These are phyloP conservation scores for Latrodectus geometricus DNA, from an alignment of 1,140 invertebrate genomes.

Conservation along the genomic window DNA sequence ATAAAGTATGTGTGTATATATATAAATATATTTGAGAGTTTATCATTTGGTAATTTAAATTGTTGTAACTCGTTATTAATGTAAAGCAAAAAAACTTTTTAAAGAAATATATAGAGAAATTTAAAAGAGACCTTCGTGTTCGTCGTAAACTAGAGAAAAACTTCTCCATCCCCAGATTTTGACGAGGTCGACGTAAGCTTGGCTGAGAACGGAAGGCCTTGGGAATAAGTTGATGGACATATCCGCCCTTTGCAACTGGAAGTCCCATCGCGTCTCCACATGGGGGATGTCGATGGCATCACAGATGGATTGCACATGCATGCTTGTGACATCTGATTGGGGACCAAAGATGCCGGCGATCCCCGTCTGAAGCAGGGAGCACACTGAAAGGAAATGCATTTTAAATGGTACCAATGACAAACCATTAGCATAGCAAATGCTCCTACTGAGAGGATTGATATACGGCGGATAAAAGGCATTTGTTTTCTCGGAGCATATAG, in stretches of 20 bases:
- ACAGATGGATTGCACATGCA: conserved; percentile 94
- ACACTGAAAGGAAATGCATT: conserved; percentile 76
- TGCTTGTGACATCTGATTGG: conserved; percentile 87
- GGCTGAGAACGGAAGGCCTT: conserved; percentile 84
- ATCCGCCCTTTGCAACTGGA: conserved; percentile 82
- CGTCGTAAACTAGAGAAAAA: conserved; percentile 95
- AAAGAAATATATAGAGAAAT: too few species aligned
- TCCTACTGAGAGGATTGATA: too few species aligned
- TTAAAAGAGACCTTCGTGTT: conserved; percentile 89
- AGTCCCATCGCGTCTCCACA: conserved; percentile 93
- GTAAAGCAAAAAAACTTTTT: too few species aligned
- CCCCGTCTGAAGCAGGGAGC: conserved; percentile 84
- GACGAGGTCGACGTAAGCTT: conserved; percentile 88
- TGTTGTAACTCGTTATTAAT: too few species aligned
- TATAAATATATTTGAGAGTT: too few species aligned
- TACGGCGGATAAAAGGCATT: too few species aligned
- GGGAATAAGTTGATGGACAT: conserved; percentile 96
- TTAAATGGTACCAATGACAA: too few species aligned
- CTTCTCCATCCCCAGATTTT: conserved; percentile 90
- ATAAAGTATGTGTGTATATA: too few species aligned
- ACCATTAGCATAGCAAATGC: too few species aligned
- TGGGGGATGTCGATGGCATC: conserved; percentile 96
- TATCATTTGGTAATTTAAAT: too few species aligned
- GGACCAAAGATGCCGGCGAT: conserved; percentile 96
- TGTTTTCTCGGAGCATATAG: too few species aligned